Base-by-base conservation (phyloP, 2,797 vertebrate genomes). In the Falco concolor region DNA sequence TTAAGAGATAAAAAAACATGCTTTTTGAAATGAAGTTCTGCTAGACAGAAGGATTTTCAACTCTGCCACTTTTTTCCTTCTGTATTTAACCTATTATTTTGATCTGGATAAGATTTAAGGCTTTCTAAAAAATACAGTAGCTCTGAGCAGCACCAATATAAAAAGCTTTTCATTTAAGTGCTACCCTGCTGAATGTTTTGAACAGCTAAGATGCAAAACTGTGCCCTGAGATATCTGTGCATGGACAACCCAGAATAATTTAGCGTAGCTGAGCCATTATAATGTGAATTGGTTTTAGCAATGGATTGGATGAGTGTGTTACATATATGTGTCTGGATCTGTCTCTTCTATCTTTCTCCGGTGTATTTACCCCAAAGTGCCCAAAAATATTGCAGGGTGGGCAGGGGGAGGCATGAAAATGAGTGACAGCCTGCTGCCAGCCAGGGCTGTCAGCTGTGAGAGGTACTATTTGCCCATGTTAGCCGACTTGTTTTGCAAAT, bases 401-500 rank as follows among this genome's bases (percentile, higher is more conserved):
- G 13, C 10, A 27, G 25, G 7, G 34, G 19, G 7, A 78, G 77
- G 77, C 79, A 76, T 84, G 79, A 77, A 94, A 94, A 90, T 83
- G 82, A 91, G 65, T 94, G 94, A 38, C 13, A 93, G 24, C 42
- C 27, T 90, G 61, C 80, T 96, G 91, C 53, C 88, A 91, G 86
- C 34, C 87, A 59, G 57, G 45, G n/a, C 82, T 95, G 69, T 90
- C 53, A 91, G 86, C 94, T 94, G 69, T 64, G 65, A 81, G 67
- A 84, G 54, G 54, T 93, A 19, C 75, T 89, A 6, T 88, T 95
- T 94, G 67, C 76, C 94, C 14, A 0, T 65, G 82, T 73, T 88
- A 63, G 86, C 88, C 36, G 87, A 32, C 87, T 79, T 87, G 81
- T 84, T 91, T 84, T 93, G 70, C 90, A 89, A 18, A 95, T 93